These are phyloP conservation scores for Hippoglossus stenolepis DNA, from an alignment of 2,113 vertebrate genomes.

Conservation along the genomic window DNA sequence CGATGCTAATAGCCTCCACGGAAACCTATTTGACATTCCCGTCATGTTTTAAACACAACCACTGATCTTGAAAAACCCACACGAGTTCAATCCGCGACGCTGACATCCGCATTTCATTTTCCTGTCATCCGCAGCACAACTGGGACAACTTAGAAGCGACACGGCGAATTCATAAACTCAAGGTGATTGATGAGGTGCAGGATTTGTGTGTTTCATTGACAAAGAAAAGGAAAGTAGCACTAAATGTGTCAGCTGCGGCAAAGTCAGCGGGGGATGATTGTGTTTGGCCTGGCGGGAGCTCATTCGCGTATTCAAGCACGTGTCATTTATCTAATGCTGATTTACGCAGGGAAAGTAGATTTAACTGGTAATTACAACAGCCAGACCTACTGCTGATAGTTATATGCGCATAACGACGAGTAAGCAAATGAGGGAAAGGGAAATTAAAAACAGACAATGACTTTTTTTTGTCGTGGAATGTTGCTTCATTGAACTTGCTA, in stretches of 20 bases:
- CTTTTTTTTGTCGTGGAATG: background rate
- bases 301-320: background rate
- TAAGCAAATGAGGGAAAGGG: background rate
- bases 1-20: background rate
- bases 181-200: slow-evolving; percentile 22
- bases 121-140: slow-evolving; percentile 16
- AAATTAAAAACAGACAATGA: background rate
- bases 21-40: background rate
- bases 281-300: background rate
- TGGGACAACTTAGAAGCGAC: background rate
- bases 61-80: background rate
- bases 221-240: background rate
- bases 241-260: slow-evolving; percentile 29
- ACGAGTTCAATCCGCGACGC: background rate
- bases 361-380: background rate
- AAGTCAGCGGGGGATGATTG: slow-evolving; percentile 25
- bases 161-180: background rate
- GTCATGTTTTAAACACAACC: background rate
- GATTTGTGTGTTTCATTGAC: slow-evolving; percentile 18
- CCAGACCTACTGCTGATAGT: background rate
- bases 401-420: background rate
- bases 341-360: background rate
- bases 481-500: background rate
- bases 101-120: slow-evolving; percentile 16
- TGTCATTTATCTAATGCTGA: background rate